Evolutionary conservation across 2,113 vertebrate species (phyloP).

Genomic region (Murina feae): DNA sequence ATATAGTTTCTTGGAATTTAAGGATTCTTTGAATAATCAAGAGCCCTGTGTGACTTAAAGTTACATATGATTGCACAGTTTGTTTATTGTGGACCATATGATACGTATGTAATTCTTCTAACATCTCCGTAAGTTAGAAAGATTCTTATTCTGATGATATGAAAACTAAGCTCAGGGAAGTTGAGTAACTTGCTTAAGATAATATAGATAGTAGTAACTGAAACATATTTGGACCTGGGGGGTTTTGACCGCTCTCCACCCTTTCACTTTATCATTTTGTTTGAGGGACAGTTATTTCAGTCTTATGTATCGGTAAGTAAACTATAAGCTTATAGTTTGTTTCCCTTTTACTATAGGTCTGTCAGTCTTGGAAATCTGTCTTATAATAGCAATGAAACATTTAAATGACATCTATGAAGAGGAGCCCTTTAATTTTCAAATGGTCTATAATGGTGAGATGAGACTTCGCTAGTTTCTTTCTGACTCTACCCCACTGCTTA

Average conservation of each 20-base stretch:
- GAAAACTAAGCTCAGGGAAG: neutral
- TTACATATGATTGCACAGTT: neutral
- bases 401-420: conserved; percentile 94
- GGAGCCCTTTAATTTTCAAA: conserved; percentile 97
- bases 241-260: neutral
- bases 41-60: neutral
- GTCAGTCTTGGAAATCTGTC: conserved; percentile 94
- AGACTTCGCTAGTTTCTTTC: neutral
- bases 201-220: neutral
- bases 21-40: neutral
- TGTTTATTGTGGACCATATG: neutral
- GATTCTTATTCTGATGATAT: neutral
- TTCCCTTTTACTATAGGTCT: conserved; percentile 84
- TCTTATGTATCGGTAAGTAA: neutral
- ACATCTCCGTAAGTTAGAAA: neutral
- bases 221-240: neutral
- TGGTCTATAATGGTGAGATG: conserved; percentile 95
- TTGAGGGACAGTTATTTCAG: neutral
- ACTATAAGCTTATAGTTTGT: neutral
- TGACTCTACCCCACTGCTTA: neutral
- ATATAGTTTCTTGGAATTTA: neutral
- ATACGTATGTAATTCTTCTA: neutral
- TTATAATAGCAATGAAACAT: conserved; percentile 98
- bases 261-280: neutral
- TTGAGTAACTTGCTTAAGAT: neutral